A percentile compares a stretch with the other conserved stretches of the same genome.
Evolutionary conservation across 2,888 invertebrate species (phyloP).

Genomic region (Drosophila koepferae): DNA sequence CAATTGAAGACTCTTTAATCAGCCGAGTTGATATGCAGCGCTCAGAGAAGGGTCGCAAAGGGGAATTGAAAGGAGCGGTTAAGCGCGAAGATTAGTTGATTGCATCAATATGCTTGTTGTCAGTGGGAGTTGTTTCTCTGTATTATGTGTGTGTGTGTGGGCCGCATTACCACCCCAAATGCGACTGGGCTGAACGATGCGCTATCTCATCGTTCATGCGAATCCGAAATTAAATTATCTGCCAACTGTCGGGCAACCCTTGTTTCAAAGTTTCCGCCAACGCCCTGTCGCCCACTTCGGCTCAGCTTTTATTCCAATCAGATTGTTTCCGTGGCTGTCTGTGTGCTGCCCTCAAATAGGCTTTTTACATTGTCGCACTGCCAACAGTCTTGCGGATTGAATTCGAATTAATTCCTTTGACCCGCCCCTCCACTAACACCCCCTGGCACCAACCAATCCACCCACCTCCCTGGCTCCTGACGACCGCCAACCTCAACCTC

Average conservation of each 20-base stretch:
- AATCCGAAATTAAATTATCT: constrained; percentile 85
- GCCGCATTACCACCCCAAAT: constrained; percentile 27
- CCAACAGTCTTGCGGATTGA: constrained; percentile 74
- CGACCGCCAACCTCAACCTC: constrained; percentile 39
- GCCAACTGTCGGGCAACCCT: constrained; percentile 82
- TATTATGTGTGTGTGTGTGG: background rate
- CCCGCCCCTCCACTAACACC: constrained; percentile 62
- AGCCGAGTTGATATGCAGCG: constrained; percentile 26
- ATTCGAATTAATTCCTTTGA: constrained; percentile 84
- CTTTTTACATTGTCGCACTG: constrained; percentile 75
- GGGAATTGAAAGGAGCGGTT: constrained; percentile 50
- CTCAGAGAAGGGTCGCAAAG: constrained; percentile 22
- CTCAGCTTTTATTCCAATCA: constrained; percentile 82
- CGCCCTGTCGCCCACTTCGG: constrained; percentile 12
- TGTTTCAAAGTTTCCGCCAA: constrained; percentile 67
- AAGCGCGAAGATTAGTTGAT: constrained; percentile 85
- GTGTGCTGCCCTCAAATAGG: constrained; percentile 66
- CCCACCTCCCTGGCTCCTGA: background rate
- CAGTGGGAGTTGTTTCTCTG: constrained; percentile 29
- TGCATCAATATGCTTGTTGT: constrained; percentile 84
- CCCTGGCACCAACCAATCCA: background rate
- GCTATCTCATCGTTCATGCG: constrained; percentile 79
- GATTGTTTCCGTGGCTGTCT: constrained; percentile 82
- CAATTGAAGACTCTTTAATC: constrained; percentile 60
- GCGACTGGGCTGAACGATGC: constrained; percentile 25